phyloP scores from a whole-genome alignment of 2,888 invertebrate genomes.

The Heliconius erato region DNA sequence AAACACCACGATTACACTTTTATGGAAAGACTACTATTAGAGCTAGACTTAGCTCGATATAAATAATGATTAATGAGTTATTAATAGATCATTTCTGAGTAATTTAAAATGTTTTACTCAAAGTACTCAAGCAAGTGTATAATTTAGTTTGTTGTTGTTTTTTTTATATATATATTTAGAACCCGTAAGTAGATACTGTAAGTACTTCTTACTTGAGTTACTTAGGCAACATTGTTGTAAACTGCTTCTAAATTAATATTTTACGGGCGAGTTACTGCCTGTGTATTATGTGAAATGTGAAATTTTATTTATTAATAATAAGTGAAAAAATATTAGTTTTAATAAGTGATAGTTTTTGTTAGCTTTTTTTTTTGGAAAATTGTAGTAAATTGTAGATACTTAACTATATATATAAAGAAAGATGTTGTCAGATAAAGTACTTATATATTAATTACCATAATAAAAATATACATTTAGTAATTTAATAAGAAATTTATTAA shows the following conservation, averaged over 20 bases:
- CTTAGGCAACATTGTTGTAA: constrained; percentile 2
- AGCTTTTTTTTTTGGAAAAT: not conserved
- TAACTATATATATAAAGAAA: not conserved
- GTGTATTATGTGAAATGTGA: not conserved
- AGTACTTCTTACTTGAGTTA: not conserved
- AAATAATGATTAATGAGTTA: not conserved
- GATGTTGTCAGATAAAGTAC: not conserved
- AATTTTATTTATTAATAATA: not conserved
- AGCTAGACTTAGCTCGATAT: not conserved
- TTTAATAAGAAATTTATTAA: no score
- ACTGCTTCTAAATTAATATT: not conserved
- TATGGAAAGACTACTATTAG: constrained; percentile 1
- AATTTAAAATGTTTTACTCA: not conserved
- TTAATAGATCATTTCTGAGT: not conserved
- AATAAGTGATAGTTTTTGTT: not conserved
- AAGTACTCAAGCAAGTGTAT: not conserved
- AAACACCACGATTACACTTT: not conserved
- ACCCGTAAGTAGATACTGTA: not conserved
- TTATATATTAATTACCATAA: no score
- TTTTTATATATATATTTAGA: not conserved
- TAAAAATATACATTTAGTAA: no score
- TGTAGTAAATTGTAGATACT: not conserved
- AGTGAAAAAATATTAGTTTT: not conserved
- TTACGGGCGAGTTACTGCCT: not conserved
- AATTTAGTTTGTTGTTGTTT: not conserved